Base-by-base conservation (phyloP, 2,797 vertebrate species). In the Cirrhinus molitorella region DNA sequence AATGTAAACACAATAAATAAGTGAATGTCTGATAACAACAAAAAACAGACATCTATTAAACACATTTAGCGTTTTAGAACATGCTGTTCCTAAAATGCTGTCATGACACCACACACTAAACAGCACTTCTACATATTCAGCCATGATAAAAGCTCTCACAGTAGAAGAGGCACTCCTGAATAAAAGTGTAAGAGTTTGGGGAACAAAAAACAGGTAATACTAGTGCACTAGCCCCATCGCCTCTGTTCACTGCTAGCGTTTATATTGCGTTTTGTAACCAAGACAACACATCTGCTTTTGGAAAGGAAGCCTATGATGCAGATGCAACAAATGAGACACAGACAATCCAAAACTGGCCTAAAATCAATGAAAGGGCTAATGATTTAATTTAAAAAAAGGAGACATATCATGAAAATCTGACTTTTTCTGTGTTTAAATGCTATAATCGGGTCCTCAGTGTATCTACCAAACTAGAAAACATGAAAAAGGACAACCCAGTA, bases 211-310 rank as follows among this genome's bases (percentile, higher is more conserved):
- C 16, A 19, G 21, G 57, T 31, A 73, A 47, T 19, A 25, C 23
- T 77, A 37, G 10, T 25, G 25, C 40, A 28, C 51, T 2, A 77
- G 40, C 23, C 5, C 17, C 1, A 5, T 7, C 23, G 17, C 63
- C 37, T 61, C 16, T 77, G 43, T 63, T 59, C 43, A 49, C 19
- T 61, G 80, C 43, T 6, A 12, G 34, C 21, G 17, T 81, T 25
- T 73, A 43, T 59, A 53, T 21, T 72, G 73, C 57, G 10, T 47
- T 55, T 43, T 28, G 51, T 68, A 81, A 61, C 82, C 84, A 88
- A 86, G 83, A 85, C 79, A 86, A 83, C 65, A 3, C 25, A 61
- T 67, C 16, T 75, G 70, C n/a, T 85, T 83, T 79, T 76, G 63
- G 45, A 84, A 72, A 25, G 79, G 53, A 73, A 74, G 61, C n/a